Conservation (phyloP, 2,113 vertebrate genomes). For the Naja naja region DNA sequence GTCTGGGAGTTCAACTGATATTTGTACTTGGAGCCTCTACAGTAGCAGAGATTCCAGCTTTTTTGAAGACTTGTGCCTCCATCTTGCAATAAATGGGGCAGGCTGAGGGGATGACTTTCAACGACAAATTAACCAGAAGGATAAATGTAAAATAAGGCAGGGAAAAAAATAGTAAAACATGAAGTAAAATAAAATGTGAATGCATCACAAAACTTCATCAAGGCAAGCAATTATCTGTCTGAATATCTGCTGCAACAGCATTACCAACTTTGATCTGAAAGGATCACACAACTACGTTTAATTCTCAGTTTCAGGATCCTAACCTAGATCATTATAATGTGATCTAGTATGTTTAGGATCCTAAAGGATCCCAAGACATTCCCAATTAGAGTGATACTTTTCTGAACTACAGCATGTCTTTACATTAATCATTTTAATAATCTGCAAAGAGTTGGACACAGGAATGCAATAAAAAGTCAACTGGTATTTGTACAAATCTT, state of each 20-base stretch:
- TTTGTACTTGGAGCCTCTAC: neutral
- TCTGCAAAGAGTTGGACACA: neutral
- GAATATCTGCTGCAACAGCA: neutral
- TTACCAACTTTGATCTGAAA: neutral
- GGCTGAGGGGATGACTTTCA: neutral
- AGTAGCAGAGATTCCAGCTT: conserved; percentile 6
- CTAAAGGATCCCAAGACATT: neutral
- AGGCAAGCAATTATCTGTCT: neutral
- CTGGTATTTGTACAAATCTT: neutral
- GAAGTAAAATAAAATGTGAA: neutral
- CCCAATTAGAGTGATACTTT: neutral
- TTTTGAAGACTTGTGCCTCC: neutral
- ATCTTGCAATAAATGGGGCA: conserved; percentile 1
- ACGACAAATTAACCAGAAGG: neutral
- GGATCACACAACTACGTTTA: neutral
- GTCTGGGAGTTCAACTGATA: neutral
- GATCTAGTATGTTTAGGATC: neutral
- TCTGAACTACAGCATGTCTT: neutral
- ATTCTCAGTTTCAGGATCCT: neutral
- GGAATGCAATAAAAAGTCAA: neutral
- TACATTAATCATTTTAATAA: neutral
- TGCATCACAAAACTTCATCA: neutral
- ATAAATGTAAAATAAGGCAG: conserved; percentile 11
- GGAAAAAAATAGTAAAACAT: neutral
- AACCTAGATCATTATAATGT: neutral